A percentile compares a stretch with the other conserved stretches of the same genome.
phyloP scores from a whole-genome alignment of 2,888 invertebrate genomes.

The Nomada ruficornis region DNA sequence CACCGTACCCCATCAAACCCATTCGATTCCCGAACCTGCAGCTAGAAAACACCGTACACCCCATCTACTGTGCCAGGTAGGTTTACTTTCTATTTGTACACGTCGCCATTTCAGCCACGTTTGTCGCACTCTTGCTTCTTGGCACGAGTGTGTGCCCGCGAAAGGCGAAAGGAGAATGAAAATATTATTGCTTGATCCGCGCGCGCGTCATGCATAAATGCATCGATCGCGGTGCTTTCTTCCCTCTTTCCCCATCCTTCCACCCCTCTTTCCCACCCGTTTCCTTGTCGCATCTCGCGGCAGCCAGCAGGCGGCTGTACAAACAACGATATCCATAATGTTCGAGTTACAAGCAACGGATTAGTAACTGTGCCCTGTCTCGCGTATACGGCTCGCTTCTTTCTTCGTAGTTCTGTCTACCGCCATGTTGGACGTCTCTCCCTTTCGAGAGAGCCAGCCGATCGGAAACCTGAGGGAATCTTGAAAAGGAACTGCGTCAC shows the following conservation, averaged over 20 bases:
- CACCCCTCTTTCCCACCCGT: neutral
- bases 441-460: neutral
- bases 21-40: neutral
- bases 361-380: slow-evolving; percentile 67
- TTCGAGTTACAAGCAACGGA: slow-evolving; percentile 77
- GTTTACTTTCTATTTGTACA: slow-evolving; percentile 58
- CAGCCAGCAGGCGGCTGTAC: slow-evolving; percentile 77
- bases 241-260: slow-evolving; percentile 45
- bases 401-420: neutral
- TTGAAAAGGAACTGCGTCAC: neutral
- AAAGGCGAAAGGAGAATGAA: slow-evolving; percentile 75
- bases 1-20: neutral
- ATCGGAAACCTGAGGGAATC: neutral
- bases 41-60: slow-evolving; percentile 23
- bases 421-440: neutral
- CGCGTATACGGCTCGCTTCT: slow-evolving; percentile 30
- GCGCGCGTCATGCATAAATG: slow-evolving; percentile 73
- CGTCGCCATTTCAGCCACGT: slow-evolving; percentile 21
- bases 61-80: slow-evolving; percentile 15
- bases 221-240: slow-evolving; percentile 67
- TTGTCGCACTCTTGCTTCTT: slow-evolving; percentile 40
- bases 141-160: slow-evolving; percentile 63
- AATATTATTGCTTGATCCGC: slow-evolving; percentile 82
- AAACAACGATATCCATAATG: slow-evolving; percentile 82
- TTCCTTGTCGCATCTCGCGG: slow-evolving; percentile 58